Evolutionary conservation across 2,888 invertebrate species (phyloP).

Genomic region (Lycophotia porphyrea): DNA sequence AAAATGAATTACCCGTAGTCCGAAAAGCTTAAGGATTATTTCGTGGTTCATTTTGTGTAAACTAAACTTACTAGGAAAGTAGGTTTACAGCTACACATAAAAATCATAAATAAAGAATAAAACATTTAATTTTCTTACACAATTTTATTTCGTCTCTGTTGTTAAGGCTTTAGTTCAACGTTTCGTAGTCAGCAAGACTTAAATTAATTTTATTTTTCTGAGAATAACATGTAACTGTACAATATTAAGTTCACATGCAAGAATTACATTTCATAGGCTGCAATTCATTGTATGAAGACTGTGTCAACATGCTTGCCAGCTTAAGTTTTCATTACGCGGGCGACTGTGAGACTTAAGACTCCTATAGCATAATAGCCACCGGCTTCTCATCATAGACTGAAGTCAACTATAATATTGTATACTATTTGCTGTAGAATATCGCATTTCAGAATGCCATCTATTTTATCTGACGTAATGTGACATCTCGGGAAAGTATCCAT

Average conservation of each 20-base stretch:
- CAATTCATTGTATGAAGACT: constrained; percentile 8
- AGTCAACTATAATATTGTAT: neutral
- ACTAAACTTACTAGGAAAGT: constrained; percentile 13
- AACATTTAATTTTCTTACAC: constrained; percentile 29
- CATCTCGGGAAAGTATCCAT: neutral
- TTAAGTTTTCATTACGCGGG: constrained; percentile 33
- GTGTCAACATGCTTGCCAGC: constrained; percentile 22
- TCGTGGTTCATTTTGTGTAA: neutral
- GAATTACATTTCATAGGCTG: neutral
- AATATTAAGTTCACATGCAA: neutral
- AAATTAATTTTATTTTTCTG: constrained; percentile 1
- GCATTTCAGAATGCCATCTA: constrained; percentile 5
- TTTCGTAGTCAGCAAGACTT: neutral
- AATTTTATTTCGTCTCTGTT: constrained; percentile 33
- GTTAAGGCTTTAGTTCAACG: constrained; percentile 6
- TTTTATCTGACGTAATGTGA: constrained; percentile 5
- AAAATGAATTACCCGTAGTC: no score
- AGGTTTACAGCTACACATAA: constrained; percentile 27
- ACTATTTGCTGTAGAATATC: neutral
- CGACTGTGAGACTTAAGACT: neutral
- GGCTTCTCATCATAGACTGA: neutral
- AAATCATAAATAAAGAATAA: constrained; percentile 22
- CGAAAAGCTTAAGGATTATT: neutral
- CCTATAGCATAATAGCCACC: constrained; percentile 1
- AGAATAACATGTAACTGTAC: neutral